Evolutionary conservation across 2,797 vertebrate species (phyloP).

Genomic region (Myotis findleyi): DNA sequence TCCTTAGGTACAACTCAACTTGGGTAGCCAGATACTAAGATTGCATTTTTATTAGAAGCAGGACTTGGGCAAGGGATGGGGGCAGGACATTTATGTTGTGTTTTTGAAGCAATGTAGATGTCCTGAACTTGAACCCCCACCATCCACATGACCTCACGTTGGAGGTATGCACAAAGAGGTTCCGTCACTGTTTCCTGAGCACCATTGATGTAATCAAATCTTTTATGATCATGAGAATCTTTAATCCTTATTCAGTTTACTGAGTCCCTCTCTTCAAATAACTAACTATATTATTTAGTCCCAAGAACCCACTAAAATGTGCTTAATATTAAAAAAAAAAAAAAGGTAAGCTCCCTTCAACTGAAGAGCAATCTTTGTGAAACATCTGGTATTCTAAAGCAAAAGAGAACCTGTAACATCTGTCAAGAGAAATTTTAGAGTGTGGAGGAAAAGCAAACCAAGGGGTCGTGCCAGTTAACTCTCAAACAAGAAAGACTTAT

Average conservation of each 20-base stretch:
- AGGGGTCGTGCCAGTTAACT: not conserved
- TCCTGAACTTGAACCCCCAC: not conserved
- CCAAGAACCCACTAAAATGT: not conserved
- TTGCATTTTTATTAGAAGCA: not conserved
- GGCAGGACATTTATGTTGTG: not conserved
- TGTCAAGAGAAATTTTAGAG: not conserved
- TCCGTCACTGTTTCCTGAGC: not conserved
- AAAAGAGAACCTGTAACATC: not conserved
- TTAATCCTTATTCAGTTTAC: constrained; percentile 4
- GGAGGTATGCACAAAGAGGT: not conserved
- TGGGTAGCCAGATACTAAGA: not conserved
- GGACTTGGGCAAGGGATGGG: not conserved
- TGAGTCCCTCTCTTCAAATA: not conserved
- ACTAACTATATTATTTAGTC: not conserved
- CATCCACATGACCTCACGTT: not conserved
- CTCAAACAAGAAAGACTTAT: not conserved
- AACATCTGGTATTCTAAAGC: not conserved
- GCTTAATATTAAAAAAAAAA: not conserved
- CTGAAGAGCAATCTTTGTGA: not conserved
- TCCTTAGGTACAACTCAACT: not conserved
- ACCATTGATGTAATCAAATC: not conserved
- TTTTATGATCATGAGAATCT: not conserved
- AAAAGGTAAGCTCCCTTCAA: not conserved
- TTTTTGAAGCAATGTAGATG: not conserved
- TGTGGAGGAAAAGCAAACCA: not conserved